phyloP scores from a whole-genome alignment of 2,113 vertebrate species.

The Alethe castanea region DNA sequence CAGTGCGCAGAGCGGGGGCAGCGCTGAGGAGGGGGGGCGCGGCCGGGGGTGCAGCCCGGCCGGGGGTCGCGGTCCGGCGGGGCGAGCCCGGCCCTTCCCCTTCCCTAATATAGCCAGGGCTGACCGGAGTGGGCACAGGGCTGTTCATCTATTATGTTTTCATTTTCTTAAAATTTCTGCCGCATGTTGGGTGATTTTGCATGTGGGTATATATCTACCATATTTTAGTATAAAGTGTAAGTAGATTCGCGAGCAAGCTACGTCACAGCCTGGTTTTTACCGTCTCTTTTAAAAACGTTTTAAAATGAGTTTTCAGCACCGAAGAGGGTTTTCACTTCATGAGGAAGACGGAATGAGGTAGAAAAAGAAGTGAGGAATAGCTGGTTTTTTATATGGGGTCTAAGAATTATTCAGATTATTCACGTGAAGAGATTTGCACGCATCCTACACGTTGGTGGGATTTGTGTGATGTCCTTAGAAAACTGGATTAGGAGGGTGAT shows the following conservation, averaged over 20 bases:
- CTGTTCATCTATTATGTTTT: not conserved
- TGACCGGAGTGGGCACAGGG: not conserved
- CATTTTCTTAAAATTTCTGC: not conserved
- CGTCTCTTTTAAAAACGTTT: not conserved
- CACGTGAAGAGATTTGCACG: not conserved
- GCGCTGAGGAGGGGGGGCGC: not conserved
- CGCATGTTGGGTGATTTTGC: not conserved
- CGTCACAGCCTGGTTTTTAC: not conserved
- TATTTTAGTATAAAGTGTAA: not conserved
- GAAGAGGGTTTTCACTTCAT: not conserved
- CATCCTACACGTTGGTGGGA: not conserved
- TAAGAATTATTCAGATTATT: not conserved
- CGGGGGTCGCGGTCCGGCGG: not conserved
- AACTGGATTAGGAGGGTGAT: not conserved
- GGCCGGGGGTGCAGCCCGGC: not conserved
- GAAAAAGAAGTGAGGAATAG: not conserved
- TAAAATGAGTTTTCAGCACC: not conserved
- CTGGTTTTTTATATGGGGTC: not conserved
- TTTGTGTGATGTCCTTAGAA: not conserved
- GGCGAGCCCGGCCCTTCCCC: not conserved
- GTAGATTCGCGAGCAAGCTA: not conserved
- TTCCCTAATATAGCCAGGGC: conserved; percentile 6
- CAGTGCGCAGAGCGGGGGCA: not conserved
- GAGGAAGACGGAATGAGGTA: not conserved
- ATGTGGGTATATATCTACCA: not conserved